A percentile compares a stretch with the other conserved stretches of the same genome.
phyloP scores from a whole-genome alignment of 1,140 invertebrate species.

The Tachypleus tridentatus region DNA sequence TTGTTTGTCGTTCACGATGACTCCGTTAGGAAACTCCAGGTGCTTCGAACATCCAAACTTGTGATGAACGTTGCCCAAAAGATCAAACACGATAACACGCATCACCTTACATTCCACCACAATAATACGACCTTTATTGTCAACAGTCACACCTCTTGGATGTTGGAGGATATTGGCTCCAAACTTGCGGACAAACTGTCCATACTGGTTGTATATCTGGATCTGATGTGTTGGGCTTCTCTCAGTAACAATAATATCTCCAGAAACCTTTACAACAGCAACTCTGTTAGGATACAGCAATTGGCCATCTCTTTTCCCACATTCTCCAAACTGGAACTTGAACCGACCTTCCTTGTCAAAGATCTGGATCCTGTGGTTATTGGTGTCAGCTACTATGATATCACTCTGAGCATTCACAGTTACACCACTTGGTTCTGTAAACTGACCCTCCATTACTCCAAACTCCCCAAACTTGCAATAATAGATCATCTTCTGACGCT shows the following conservation, averaged over 20 bases:
- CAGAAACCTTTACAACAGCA: conserved; percentile 89
- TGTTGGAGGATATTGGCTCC: conserved; percentile 97
- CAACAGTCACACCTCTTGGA: conserved; percentile 91
- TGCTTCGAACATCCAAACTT: conserved; percentile 71
- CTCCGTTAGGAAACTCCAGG: conserved; percentile 47
- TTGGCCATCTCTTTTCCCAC: conserved; percentile 82
- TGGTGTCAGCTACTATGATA: conserved; percentile 98
- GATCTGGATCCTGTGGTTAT: conserved; percentile 97
- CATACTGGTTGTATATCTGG: conserved; percentile 99
- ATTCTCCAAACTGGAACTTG: conserved; percentile 99
- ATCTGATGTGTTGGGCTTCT: conserved; percentile 91
- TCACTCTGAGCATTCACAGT: conserved; percentile 98
- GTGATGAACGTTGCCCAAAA: conserved; percentile 86
- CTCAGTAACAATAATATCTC: conserved; percentile 98
- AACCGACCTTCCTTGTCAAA: conserved; percentile 99
- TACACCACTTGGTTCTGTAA: conserved; percentile 97
- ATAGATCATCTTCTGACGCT: conserved; percentile 99
- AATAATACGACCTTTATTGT: conserved; percentile 93
- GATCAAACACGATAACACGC: conserved; percentile 98
- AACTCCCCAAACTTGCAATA: conserved; percentile 99
- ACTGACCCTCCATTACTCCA: conserved; percentile 96
- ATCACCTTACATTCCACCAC: conserved; percentile 99
- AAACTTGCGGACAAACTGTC: conserved; percentile 97
- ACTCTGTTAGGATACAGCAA: conserved; percentile 96
- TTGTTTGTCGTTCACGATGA: conserved; percentile 57